A percentile compares a stretch with the other conserved stretches of the same genome.
These are phyloP conservation scores for Willowsia nigromaculata DNA, from an alignment of 2,888 invertebrate species.

Conservation along the genomic window DNA sequence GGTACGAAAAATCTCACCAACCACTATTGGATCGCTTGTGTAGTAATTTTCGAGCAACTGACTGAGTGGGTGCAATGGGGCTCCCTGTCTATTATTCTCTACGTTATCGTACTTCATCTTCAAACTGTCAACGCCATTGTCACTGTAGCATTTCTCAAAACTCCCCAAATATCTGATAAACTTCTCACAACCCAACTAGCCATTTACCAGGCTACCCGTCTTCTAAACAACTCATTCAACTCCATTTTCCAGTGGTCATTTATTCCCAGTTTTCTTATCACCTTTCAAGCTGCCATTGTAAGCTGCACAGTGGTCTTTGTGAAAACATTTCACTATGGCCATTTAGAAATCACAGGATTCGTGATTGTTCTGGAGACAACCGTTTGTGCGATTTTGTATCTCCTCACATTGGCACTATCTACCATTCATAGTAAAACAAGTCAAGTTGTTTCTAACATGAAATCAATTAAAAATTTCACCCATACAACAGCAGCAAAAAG, in stretches of 20 bases:
- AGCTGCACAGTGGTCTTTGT: not conserved
- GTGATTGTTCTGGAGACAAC: not conserved
- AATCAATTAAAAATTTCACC: too few species aligned
- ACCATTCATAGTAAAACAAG: not conserved
- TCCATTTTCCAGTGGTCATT: not conserved
- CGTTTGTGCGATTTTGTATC: not conserved
- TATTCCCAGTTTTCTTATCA: not conserved
- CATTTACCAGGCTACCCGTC: not conserved
- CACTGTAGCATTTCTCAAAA: too few species aligned
- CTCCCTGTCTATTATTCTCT: not conserved
- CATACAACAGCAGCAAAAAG: too few species aligned
- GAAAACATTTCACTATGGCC: not conserved
- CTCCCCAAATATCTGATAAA: too few species aligned
- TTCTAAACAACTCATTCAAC: not conserved
- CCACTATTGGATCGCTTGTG: not conserved
- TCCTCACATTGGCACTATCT: not conserved
- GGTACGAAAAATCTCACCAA: too few species aligned
- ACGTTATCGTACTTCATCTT: not conserved
- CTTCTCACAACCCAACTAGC: not conserved
- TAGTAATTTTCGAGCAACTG: not conserved
- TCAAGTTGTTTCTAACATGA: not conserved
- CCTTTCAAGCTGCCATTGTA: not conserved
- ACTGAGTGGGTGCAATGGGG: not conserved
- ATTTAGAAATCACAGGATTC: not conserved
- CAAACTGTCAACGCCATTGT: not conserved